A percentile compares a stretch with the other conserved stretches of the same genome.
Conservation (phyloP, 2,113 vertebrate genomes). For the Ginglymostoma cirratum region DNA sequence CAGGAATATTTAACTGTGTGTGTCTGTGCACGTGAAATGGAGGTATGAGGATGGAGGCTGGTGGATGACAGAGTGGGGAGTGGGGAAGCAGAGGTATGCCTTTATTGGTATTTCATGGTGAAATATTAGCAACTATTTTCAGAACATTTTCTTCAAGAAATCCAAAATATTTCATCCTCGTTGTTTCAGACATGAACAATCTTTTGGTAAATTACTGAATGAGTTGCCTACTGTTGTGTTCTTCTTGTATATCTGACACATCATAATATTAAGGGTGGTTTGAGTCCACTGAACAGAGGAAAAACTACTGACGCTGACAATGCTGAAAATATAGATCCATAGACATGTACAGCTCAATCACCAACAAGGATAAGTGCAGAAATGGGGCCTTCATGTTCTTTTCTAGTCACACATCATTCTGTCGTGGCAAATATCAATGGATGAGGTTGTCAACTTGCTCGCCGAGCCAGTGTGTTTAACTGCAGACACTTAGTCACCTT, state of each 20-base stretch:
- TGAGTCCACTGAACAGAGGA: background rate
- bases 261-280: background rate
- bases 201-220: background rate
- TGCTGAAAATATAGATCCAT: background rate
- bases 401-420: background rate
- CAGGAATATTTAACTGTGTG: background rate
- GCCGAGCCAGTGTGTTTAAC: too few species aligned
- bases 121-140: background rate
- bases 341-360: background rate
- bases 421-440: background rate
- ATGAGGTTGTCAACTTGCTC: too few species aligned
- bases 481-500: too few species aligned
- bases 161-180: background rate
- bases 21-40: background rate
- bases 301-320: background rate
- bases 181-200: background rate
- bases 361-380: background rate
- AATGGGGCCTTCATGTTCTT: background rate
- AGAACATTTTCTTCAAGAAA: too few species aligned
- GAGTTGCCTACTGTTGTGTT: too few species aligned
- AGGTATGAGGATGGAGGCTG: background rate
- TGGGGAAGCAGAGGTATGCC: too few species aligned
- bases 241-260: background rate
- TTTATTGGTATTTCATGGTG: background rate
- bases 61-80: background rate